A percentile compares a stretch with the other conserved stretches of the same genome.
phyloP scores from a whole-genome alignment of 2,888 invertebrate genomes.

The Euplexia lucipara region DNA sequence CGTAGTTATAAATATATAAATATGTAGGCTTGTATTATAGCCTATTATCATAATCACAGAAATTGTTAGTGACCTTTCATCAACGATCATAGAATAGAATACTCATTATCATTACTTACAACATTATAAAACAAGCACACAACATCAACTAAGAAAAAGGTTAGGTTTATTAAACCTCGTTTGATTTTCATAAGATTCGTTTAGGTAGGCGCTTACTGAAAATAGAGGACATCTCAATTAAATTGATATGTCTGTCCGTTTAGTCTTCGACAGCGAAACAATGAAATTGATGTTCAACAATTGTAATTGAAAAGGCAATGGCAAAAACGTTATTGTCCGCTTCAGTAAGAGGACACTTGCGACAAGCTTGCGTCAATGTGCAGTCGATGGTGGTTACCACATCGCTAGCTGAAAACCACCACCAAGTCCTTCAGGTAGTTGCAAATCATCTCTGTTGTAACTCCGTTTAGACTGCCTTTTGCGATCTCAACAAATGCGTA shows the following conservation, averaged over 20 bases:
- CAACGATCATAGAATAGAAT: no score
- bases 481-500: constrained; percentile 46
- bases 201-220: constrained; percentile 1
- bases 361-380: constrained; percentile 68
- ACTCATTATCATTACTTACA: no score
- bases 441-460: constrained; percentile 61
- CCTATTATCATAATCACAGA: constrained; percentile 28
- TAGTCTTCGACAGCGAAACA: constrained; percentile 61
- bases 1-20: constrained; percentile 15
- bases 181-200: constrained; percentile 18
- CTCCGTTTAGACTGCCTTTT: constrained; percentile 33
- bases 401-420: constrained; percentile 63
- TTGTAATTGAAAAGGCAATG: constrained; percentile 69
- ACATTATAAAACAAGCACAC: neutral
- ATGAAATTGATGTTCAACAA: constrained; percentile 76
- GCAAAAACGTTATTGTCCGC: constrained; percentile 71
- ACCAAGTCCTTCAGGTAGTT: constrained; percentile 61
- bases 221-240: constrained; percentile 19
- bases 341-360: constrained; percentile 71
- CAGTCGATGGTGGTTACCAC: constrained; percentile 66
- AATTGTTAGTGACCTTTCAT: constrained; percentile 26
- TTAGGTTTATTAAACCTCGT: constrained; percentile 15
- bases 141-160: constrained; percentile 4
- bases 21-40: constrained; percentile 22
- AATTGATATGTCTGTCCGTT: constrained; percentile 30